Evolutionary conservation across 2,888 invertebrate genomes (phyloP), one percentile per base, ranked within the genome.

Genomic region (Nycteola revayana): DNA sequence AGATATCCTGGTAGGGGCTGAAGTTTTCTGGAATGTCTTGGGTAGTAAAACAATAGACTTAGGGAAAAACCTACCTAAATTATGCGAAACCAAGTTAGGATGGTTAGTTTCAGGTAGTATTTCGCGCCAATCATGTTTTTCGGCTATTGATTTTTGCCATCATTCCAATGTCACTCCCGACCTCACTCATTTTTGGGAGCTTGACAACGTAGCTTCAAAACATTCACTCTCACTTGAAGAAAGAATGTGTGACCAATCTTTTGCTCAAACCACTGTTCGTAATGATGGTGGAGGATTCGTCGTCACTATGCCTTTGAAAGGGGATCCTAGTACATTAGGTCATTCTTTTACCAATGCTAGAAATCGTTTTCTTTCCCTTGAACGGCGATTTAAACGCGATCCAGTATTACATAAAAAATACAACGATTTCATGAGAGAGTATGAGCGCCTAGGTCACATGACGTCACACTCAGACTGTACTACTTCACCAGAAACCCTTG

Each of bases 261-360:
- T 28, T 28, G 4, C 7, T 5, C 1, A 1, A 10, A 33, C 23
- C 23, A 28, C 34, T 3, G 8, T n/a, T 28, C 33, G 28, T 4
- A 18, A 28, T 21, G n/a, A 18, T 23, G 24, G 28, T 8, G 33
- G 28, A 9, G 17, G 33, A 21, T 33, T 28, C 22, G 23, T 33
- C 6, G 33, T 33, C 17, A 28, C 28, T 0, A 36, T 30, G 1
- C 30, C 30, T 23, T 26, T 36, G 3, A 30, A 36, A n/a, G 11
- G 30, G 23, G 26, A 36, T 17, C 26, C 30, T n/a, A 10, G 22
- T 9, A 10, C 27, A 9, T 9, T 33, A 30, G 57, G 58, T 0
- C 42, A 57, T n/a, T 60, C 58, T 0, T 53, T 36, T n/a, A 1
- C n/a, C 3, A 42, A 36, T 25, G 57, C 59, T 0, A 48, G 40